Evolutionary conservation across 2,797 vertebrate genomes (phyloP).

Genomic region (Phylloscopus collybita): DNA sequence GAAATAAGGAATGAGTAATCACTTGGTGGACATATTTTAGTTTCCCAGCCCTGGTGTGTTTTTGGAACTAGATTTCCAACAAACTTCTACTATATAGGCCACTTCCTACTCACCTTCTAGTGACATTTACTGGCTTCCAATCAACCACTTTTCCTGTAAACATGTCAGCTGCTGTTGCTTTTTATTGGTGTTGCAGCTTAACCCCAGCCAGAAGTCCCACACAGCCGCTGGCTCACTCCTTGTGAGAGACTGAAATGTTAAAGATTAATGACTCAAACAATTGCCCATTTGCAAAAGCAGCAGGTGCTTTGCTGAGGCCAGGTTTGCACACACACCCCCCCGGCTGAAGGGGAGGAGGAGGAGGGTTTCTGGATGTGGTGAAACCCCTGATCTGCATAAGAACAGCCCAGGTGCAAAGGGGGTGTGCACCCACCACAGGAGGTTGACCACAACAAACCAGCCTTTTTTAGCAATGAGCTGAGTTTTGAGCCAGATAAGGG

Average conservation of each 20-base stretch:
- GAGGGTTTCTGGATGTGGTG: background rate
- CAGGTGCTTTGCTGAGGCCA: background rate
- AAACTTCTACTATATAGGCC: background rate
- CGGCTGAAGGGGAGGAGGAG: background rate
- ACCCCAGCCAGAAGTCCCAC: background rate
- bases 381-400: background rate
- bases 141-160: background rate
- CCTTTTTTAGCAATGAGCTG: background rate
- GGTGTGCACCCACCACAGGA: accelerated
- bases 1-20: background rate
- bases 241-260: background rate
- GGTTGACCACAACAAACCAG: accelerated
- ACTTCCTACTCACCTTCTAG: background rate
- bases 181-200: background rate
- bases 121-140: background rate
- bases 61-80: background rate
- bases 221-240: background rate
- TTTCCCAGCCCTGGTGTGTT: background rate
- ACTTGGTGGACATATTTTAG: background rate
- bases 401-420: background rate
- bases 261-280: background rate
- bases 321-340: background rate
- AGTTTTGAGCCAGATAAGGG: background rate
- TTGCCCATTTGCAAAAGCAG: background rate
- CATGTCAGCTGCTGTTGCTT: background rate